Base-by-base conservation (phyloP, 2,113 vertebrate species). In the Mirza zaza region DNA sequence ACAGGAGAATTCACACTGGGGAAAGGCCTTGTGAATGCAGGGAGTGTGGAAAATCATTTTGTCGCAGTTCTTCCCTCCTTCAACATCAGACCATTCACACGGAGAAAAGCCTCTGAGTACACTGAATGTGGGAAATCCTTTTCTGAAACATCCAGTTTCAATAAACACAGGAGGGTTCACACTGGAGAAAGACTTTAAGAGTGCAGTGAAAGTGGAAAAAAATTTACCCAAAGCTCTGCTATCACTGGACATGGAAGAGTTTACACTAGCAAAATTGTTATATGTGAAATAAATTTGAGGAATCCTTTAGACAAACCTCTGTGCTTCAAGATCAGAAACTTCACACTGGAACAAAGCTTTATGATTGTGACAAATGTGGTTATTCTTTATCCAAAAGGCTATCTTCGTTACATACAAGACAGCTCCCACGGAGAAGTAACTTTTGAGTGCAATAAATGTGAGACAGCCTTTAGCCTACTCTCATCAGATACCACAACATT, bases 151-250 rank as follows among this genome's bases (percentile, higher is more conserved):
- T 29, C 59, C 61, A 63, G 25, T 63, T 23, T 97, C 6, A 87
- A 85, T 67, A 79, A 94, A 73, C 97, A 97, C 70, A 67, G 57
- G 45, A 87, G 89, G 50, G 84, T 94, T 65, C 96, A 97, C 82
- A 92, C 87, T 32, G 94, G 97, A 21, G 96, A 90, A 87, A 83
- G 75, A 42, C 97, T 87, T 0, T 97, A 92, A 27, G 63, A 91
- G 25, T 94, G 94, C 36, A 63, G 57, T 25, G 91, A 97, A 42
- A 94, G 94, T 63, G 94, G 94, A n/a, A 96, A 96, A 32, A 85
- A 88, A 42, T 96, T 97, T 57, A 80, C 76, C 1, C n/a, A 88
- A 94, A 95, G 83, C 88, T 95, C 90, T 45, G 87, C 89, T 0
- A 94, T 98, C 4, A 65, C 57, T 23, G 42, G 23, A 21, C 70